Conservation (phyloP, 2,797 vertebrate genomes). For the Notolabrus celidotus region DNA sequence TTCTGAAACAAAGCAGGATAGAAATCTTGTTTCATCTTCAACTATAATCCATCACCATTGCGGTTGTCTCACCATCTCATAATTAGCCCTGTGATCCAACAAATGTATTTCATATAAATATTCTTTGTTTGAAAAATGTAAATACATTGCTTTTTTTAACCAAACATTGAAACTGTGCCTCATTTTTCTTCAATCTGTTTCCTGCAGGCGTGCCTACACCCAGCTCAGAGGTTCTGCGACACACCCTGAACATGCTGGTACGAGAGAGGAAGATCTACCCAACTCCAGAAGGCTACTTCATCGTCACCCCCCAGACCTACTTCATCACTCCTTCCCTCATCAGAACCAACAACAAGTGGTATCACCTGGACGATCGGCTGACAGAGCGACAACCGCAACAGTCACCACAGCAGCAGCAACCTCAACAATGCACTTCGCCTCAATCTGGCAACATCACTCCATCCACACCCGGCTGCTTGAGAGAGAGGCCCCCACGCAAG, state of each 20-base stretch:
- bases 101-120: neutral
- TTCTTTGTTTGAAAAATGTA: slow-evolving; percentile 12
- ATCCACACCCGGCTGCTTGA: slow-evolving; percentile 93
- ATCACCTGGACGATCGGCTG: slow-evolving; percentile 98
- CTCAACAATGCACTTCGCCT: slow-evolving; percentile 94
- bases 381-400: slow-evolving; percentile 89
- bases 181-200: slow-evolving; percentile 25
- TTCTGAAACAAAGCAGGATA: neutral
- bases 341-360: slow-evolving; percentile 99
- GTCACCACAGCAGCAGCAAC: slow-evolving; percentile 78
- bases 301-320: slow-evolving; percentile 99
- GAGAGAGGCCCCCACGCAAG: slow-evolving; percentile 95
- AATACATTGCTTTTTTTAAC: neutral
- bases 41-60: neutral
- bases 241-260: slow-evolving; percentile 98
- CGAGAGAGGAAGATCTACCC: slow-evolving; percentile 99
- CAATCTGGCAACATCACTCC: slow-evolving; percentile 94
- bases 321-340: slow-evolving; percentile 99
- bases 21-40: neutral
- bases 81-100: neutral
- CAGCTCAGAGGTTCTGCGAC: slow-evolving; percentile 96
- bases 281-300: slow-evolving; percentile 98
- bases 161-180: slow-evolving; percentile 3
- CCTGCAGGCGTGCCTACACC: slow-evolving; percentile 95
- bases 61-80: neutral